A percentile compares a stretch with the other conserved stretches of the same genome.
phyloP scores from a whole-genome alignment of 2,888 invertebrate species.

The Drosophila emarginata region DNA sequence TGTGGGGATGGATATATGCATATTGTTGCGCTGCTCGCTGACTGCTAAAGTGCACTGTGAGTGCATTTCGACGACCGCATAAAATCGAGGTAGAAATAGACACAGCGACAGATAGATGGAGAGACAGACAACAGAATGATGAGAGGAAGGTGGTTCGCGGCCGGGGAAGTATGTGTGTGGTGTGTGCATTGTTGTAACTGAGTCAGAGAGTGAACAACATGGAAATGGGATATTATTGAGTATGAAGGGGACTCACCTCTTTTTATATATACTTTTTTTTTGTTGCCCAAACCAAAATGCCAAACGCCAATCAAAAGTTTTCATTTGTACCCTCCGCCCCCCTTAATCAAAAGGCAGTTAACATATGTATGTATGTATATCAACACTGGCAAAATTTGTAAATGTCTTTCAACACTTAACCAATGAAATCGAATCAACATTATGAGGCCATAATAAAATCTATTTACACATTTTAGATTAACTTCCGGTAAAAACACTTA shows the following conservation, averaged over 20 bases:
- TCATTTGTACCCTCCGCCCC: not conserved
- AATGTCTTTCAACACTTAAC: too few species aligned
- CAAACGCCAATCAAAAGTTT: constrained; percentile 2
- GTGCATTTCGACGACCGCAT: constrained; percentile 23
- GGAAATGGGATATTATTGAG: constrained; percentile 47
- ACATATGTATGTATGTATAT: not conserved
- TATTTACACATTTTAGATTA: too few species aligned
- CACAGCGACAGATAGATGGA: not conserved
- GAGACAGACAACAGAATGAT: not conserved
- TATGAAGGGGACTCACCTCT: not conserved
- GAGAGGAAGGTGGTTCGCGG: too few species aligned
- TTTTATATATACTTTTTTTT: not conserved
- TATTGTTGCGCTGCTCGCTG: constrained; percentile 22
- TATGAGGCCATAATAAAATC: too few species aligned
- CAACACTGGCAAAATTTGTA: too few species aligned
- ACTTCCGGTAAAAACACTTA: too few species aligned
- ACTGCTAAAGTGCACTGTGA: constrained; percentile 18
- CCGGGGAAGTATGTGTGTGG: constrained; percentile 16
- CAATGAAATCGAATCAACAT: not conserved
- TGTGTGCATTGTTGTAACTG: constrained; percentile 24
- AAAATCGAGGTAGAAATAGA: constrained; percentile 26
- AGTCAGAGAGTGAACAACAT: constrained; percentile 44
- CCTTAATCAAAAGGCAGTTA: not conserved
- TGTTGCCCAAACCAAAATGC: not conserved
- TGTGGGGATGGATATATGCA: constrained; percentile 15